Evolutionary conservation across 2,113 vertebrate species (phyloP).

Genomic region (Psettodes erumei): DNA sequence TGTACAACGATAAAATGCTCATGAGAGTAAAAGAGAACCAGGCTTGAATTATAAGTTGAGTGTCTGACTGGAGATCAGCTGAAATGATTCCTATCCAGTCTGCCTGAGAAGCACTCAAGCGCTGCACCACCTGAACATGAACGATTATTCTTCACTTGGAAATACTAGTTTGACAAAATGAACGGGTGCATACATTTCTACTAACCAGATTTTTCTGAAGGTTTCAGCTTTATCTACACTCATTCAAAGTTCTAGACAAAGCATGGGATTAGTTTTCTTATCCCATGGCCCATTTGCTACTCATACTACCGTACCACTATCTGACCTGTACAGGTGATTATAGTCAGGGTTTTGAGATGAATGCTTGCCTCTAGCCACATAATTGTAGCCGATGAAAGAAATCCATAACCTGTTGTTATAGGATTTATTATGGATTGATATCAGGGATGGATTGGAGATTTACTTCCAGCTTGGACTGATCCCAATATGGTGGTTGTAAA

Average conservation of each 20-base stretch:
- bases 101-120: neutral
- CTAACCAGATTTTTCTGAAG: neutral
- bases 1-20: neutral
- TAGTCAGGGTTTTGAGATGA: neutral
- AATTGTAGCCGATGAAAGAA: neutral
- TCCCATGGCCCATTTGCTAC: too few relatives aligned
- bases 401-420: neutral
- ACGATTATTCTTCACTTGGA: too few relatives aligned
- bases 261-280: neutral
- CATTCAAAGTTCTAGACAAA: neutral
- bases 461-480: neutral
- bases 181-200: too few relatives aligned
- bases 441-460: neutral
- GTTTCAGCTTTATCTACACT: neutral
- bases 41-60: too few relatives aligned
- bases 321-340: too few relatives aligned
- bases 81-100: neutral
- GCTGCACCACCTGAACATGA: too few relatives aligned
- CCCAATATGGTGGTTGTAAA: neutral
- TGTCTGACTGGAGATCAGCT: neutral
- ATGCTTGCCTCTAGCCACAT: neutral
- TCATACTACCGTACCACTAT: neutral
- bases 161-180: too few relatives aligned
- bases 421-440: neutral
- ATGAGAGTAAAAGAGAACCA: neutral